These are phyloP conservation scores for Sitobion miscanthi DNA, from an alignment of 1,140 invertebrate genomes.

Conservation along the genomic window DNA sequence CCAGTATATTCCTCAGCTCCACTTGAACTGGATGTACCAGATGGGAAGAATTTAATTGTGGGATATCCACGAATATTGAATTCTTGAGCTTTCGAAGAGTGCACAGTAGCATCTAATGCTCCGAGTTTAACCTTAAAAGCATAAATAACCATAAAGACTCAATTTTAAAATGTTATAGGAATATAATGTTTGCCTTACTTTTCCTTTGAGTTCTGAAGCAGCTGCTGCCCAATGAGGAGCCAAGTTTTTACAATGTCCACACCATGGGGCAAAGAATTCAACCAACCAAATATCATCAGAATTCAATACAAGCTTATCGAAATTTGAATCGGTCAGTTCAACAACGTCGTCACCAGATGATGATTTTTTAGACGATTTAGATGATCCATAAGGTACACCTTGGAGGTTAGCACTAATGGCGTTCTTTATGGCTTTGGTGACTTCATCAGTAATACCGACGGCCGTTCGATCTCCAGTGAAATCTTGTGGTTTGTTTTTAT, in stretches of 20 bases:
- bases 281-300: slow-evolving; percentile 90
- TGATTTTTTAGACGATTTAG: slow-evolving; percentile 57
- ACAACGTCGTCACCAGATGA: slow-evolving; percentile 74
- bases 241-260: slow-evolving; percentile 82
- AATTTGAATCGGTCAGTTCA: slow-evolving; percentile 89
- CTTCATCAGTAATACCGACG: slow-evolving; percentile 83
- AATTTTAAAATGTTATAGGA: neutral
- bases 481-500: slow-evolving; percentile 87
- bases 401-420: slow-evolving; percentile 74
- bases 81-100: slow-evolving; percentile 78
- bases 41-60: slow-evolving; percentile 94
- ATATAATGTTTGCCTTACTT: slow-evolving; percentile 64
- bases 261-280: slow-evolving; percentile 96
- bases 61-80: slow-evolving; percentile 92
- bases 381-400: slow-evolving; percentile 64
- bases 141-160: neutral
- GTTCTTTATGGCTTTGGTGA: slow-evolving; percentile 72
- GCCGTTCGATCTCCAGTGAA: slow-evolving; percentile 88
- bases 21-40: slow-evolving; percentile 76
- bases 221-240: slow-evolving; percentile 84
- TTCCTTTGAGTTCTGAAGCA: slow-evolving; percentile 92
- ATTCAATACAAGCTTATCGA: slow-evolving; percentile 83
- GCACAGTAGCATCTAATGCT: slow-evolving; percentile 94
- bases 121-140: slow-evolving; percentile 81
- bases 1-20: slow-evolving; percentile 83